A percentile compares a stretch with the other conserved stretches of the same genome.
Evolutionary conservation across 2,888 invertebrate genomes (phyloP).

Genomic region (Venusia cambrica): DNA sequence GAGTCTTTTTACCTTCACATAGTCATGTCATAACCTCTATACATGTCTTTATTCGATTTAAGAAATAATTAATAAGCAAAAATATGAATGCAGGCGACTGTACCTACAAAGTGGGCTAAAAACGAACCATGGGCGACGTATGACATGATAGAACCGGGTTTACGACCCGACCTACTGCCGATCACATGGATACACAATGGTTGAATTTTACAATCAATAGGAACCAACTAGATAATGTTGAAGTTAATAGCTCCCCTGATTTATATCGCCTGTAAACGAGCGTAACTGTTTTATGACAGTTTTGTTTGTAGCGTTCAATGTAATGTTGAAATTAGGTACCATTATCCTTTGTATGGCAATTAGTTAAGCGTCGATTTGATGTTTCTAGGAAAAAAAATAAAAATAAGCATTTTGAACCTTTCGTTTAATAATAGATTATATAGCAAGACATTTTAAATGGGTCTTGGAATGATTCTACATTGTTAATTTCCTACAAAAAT

Average conservation of each 20-base stretch:
- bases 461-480: no score
- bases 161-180: slow-evolving; percentile 46
- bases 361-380: slow-evolving; percentile 17
- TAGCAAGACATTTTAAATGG: no score
- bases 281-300: slow-evolving; percentile 26
- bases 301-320: slow-evolving; percentile 28
- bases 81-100: no score
- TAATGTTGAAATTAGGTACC: slow-evolving; percentile 17
- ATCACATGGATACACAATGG: slow-evolving; percentile 41
- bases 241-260: slow-evolving; percentile 32
- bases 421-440: no score
- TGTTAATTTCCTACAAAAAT: no score
- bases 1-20: no score
- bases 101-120: no score
- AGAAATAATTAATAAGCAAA: no score
- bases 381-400: not conserved
- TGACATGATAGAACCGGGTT: slow-evolving; percentile 47
- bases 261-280: slow-evolving; percentile 28
- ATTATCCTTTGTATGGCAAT: slow-evolving; percentile 35
- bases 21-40: no score
- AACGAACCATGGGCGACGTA: no score
- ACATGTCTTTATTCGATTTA: no score
- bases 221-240: slow-evolving; percentile 33
- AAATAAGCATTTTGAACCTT: no score
- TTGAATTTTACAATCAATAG: slow-evolving; percentile 37